These are phyloP conservation scores for Nesometra sesokonis DNA, from an alignment of 35 echinoderm and acorn worm species.

Conservation along the genomic window DNA sequence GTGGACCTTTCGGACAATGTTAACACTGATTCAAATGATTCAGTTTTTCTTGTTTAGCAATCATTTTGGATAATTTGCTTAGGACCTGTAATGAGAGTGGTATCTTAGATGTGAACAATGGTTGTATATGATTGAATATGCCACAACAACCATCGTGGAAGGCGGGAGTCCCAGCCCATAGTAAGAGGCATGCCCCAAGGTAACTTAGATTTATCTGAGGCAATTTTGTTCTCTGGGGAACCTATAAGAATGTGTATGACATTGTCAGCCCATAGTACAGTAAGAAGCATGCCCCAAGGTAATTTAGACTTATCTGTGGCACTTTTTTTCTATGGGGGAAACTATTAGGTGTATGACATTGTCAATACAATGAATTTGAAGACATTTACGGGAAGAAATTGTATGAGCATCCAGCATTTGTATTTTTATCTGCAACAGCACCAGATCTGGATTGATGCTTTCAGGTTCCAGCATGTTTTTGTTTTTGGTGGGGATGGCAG, in stretches of 20 bases:
- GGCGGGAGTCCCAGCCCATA: neutral
- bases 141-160: neutral
- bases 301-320: neutral
- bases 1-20: too few species aligned
- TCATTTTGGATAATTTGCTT: too few species aligned
- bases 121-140: neutral
- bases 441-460: neutral
- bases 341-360: neutral
- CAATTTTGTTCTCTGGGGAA: neutral
- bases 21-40: too few species aligned
- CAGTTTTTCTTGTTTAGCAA: too few species aligned
- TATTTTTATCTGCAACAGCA: too few species aligned
- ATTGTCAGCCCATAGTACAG: neutral
- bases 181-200: neutral
- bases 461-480: neutral
- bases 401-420: neutral
- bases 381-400: neutral
- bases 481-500: slow-evolving; percentile 44
- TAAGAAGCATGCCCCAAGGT: neutral
- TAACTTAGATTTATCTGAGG: neutral
- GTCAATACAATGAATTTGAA: neutral
- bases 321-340: neutral
- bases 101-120: neutral
- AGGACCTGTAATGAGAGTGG: too few species aligned
- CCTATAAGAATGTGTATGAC: neutral